Base-by-base conservation (phyloP, 92 coral and sea anemone genomes). In the Porites lobata region DNA sequence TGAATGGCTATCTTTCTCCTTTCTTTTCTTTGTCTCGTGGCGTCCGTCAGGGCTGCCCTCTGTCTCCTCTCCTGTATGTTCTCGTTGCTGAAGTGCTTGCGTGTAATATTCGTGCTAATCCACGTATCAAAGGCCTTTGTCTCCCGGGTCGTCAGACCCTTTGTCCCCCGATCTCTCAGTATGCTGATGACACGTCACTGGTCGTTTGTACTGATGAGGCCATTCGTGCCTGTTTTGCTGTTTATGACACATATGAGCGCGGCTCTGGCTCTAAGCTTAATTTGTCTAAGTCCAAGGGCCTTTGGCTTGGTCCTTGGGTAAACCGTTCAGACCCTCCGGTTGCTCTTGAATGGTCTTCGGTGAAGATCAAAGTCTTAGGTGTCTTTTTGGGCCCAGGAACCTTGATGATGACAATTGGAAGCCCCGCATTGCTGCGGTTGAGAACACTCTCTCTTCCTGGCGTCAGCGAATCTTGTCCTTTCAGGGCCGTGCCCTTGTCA, bases 231-330 rank as follows among this genome's bases (percentile, higher is more conserved):
- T 26, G 51, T 19, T 86, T 92, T 54, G 81, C 72, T 14, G 38
- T 75, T 10, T 90, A 77, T 57, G 26, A 19, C 5, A 18, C 62
- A 47, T 92, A 67, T 72, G 95, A 90, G 72, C 20, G 17, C 7
- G 95, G 82, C 12, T 92, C 93, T 14, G 95, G 95, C 4, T 81
- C 95, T 13, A 90, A 85, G 22, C 19, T 92, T 7, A 92, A 92
- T 57, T 69, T 5, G 21, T 70, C 77, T 8, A 92, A 92, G 50
- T 65, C 91, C 18, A 77, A 92, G 50, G 93, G 93, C 6, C 81
- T 92, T 0, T 88, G 92, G 86, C 66, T 90, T 11, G 95, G 95
- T 9, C 17, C 77, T 2, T 92, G 93, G 95, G 20, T 20, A 14
- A 79, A 75, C 0, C 71, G 93, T 1, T 4, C 43, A 0, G 66